Percentiles rank a stretch among this genome's conserved stretches.
These are phyloP conservation scores for Monomorium pharaonis DNA, from an alignment of 1,140 invertebrate genomes.

Conservation along the genomic window DNA sequence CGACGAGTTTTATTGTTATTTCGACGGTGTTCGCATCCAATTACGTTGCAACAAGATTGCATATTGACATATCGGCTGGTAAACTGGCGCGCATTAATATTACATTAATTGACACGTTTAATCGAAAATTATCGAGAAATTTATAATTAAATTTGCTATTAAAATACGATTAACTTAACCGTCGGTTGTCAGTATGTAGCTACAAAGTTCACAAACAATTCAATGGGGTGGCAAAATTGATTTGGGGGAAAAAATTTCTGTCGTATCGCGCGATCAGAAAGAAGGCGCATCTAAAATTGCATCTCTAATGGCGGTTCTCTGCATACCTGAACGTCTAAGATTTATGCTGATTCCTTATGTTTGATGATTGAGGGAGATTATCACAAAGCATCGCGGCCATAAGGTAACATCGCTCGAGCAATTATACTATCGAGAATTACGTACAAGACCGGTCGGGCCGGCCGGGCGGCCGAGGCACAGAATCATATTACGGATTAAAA, in stretches of 20 bases:
- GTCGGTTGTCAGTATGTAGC: slow-evolving; percentile 11
- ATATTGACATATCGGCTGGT: slow-evolving; percentile 38
- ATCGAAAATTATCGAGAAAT: slow-evolving; percentile 60
- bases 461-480: not conserved
- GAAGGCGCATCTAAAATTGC: not conserved
- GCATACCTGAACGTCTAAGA: not conserved
- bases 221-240: not conserved
- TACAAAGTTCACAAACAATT: slow-evolving; percentile 24
- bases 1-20: slow-evolving; percentile 51
- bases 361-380: not conserved
- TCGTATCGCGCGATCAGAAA: not conserved
- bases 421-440: slow-evolving; percentile 38
- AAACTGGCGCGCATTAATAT: slow-evolving; percentile 39
- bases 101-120: slow-evolving; percentile 55
- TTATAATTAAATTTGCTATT: slow-evolving; percentile 49
- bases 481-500: slow-evolving; percentile 52
- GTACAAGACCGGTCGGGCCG: not conserved
- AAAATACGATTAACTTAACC: slow-evolving; percentile 33
- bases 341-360: not conserved
- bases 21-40: slow-evolving; percentile 24
- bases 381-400: not conserved
- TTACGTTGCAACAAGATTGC: slow-evolving; percentile 47
- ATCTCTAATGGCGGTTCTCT: not conserved
- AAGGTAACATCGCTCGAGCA: slow-evolving; percentile 6
- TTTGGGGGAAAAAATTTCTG: not conserved